These are phyloP conservation scores for Chlorospingus semifuscus DNA, from an alignment of 2,797 vertebrate genomes.

Conservation along the genomic window DNA sequence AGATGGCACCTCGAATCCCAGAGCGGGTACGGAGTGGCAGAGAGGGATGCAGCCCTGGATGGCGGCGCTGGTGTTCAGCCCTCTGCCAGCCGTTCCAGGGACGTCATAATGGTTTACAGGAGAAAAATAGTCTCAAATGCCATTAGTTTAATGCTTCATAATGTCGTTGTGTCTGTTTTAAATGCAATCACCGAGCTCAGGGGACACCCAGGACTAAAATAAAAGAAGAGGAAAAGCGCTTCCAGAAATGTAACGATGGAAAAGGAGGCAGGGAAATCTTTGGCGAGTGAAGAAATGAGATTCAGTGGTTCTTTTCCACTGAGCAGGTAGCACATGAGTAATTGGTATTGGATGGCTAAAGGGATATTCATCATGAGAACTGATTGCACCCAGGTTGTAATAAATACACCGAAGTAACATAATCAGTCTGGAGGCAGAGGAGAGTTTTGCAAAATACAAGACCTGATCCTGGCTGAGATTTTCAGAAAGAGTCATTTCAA, in stretches of 20 bases:
- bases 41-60: not conserved
- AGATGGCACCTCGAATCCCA: slow-evolving; percentile 21
- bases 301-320: not conserved
- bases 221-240: slow-evolving; percentile 19
- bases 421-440: not conserved
- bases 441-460: not conserved
- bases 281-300: not conserved
- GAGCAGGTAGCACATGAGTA: not conserved
- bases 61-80: not conserved
- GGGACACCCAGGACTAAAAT: slow-evolving; percentile 48
- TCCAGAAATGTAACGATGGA: not conserved
- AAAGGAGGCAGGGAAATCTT: slow-evolving; percentile 21
- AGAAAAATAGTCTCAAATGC: slow-evolving; percentile 62
- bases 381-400: not conserved
- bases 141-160: slow-evolving; percentile 71
- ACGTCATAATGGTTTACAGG: slow-evolving; percentile 28
- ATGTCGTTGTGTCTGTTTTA: slow-evolving; percentile 62
- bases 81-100: slow-evolving; percentile 7
- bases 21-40: not conserved
- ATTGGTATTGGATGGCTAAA: not conserved
- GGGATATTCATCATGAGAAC: not conserved
- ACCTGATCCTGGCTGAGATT: not conserved
- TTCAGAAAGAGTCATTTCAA: not conserved
- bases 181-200: slow-evolving; percentile 51
- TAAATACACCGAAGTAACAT: not conserved